Evolutionary conservation across 2,113 vertebrate species (phyloP).

Genomic region (Poecilia latipinna): DNA sequence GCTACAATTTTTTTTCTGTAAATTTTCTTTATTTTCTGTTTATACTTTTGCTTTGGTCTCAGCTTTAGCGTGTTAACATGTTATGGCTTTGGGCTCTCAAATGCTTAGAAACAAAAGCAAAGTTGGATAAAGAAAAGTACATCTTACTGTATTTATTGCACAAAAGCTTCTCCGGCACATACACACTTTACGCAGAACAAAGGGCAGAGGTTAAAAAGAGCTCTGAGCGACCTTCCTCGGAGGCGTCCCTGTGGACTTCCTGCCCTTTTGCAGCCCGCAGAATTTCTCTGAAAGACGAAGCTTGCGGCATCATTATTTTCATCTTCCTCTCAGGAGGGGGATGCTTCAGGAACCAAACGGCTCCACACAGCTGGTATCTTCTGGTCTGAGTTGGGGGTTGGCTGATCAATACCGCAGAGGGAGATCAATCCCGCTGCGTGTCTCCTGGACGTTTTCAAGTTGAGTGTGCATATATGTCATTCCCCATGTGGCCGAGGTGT

Average conservation of each 20-base stretch:
- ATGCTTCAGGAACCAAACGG: conserved; percentile 65
- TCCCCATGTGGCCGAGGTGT: conserved; percentile 46
- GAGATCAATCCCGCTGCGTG: conserved; percentile 63
- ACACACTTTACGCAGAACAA: conserved; percentile 20
- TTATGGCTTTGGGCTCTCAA: background rate
- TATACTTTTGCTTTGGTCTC: background rate
- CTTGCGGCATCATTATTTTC: conserved; percentile 68
- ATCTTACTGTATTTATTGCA: conserved; percentile 2
- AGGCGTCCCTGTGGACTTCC: conserved; percentile 63
- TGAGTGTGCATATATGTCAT: conserved; percentile 38
- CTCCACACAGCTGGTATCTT: conserved; percentile 74
- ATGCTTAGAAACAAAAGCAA: conserved; percentile 3
- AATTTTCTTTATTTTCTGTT: background rate
- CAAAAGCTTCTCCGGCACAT: conserved; percentile 6
- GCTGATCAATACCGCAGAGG: conserved; percentile 69
- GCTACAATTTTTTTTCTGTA: background rate
- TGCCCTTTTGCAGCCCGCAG: conserved; percentile 68
- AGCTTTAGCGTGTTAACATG: background rate
- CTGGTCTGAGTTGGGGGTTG: conserved; percentile 64
- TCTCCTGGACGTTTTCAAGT: conserved; percentile 37
- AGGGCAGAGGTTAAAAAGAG: conserved; percentile 56
- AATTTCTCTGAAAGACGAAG: conserved; percentile 48
- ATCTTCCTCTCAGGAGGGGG: conserved; percentile 60
- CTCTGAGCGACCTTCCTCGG: conserved; percentile 54
- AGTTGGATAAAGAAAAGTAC: background rate